Evolutionary conservation across 2,888 invertebrate species (phyloP).

Genomic region (Catocala sponsa): DNA sequence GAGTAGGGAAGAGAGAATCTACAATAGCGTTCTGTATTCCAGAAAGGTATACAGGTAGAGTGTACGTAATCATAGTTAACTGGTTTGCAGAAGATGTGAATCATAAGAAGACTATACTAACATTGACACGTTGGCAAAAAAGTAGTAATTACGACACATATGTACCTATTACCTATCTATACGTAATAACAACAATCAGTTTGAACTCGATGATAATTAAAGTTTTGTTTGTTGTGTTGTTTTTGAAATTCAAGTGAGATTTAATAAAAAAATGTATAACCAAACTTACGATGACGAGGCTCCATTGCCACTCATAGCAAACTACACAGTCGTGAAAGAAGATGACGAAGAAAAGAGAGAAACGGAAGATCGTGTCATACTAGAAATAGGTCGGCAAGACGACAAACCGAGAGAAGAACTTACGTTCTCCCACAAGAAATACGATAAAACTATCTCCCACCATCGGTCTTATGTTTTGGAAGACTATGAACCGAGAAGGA

Average conservation of each 20-base stretch:
- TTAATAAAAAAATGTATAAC: conserved; percentile 66
- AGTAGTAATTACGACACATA: no score
- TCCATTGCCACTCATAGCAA: conserved; percentile 77
- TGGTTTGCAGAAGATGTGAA: conserved; percentile 1
- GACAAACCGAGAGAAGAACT: conserved; percentile 79
- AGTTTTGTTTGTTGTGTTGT: no score
- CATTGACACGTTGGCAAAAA: conserved; percentile 12
- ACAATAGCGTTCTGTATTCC: no score
- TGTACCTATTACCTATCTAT: no score
- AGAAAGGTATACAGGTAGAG: no score
- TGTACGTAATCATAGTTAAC: no score
- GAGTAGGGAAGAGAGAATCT: no score
- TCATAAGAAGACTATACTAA: not conserved
- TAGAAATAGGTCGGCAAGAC: conserved; percentile 85
- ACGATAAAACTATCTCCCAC: conserved; percentile 84
- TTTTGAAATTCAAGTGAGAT: no score
- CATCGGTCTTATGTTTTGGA: conserved; percentile 82
- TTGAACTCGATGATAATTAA: no score
- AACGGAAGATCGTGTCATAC: conserved; percentile 77
- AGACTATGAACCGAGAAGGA: conserved; percentile 76
- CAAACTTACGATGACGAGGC: conserved; percentile 76
- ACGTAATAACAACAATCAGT: no score
- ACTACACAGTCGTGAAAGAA: conserved; percentile 76
- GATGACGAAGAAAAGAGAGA: conserved; percentile 76
- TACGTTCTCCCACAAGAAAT: conserved; percentile 85